A percentile compares a stretch with the other conserved stretches of the same genome.
Conservation (phyloP, 2,113 vertebrate genomes). For the Mionectes macconnelli region DNA sequence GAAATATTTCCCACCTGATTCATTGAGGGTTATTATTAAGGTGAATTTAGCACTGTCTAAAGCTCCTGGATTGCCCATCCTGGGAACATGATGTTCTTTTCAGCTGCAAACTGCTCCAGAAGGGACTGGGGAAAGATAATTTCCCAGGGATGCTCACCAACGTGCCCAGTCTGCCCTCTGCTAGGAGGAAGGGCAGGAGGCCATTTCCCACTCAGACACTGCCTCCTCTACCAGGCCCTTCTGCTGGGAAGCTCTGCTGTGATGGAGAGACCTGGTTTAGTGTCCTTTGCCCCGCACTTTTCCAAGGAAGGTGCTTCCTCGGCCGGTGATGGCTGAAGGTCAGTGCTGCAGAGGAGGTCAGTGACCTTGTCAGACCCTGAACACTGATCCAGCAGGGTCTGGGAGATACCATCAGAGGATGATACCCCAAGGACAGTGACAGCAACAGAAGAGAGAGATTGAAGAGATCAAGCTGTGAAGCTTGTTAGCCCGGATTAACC, state of each 20-base stretch:
- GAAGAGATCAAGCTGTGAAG: neutral
- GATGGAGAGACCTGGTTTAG: neutral
- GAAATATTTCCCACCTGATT: constrained; percentile 13
- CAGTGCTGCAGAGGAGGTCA: neutral
- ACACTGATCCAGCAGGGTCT: neutral
- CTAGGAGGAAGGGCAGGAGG: neutral
- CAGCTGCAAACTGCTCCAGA: neutral
- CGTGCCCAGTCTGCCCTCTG: neutral
- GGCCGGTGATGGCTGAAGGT: neutral
- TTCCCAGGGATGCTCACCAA: neutral
- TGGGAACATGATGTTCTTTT: neutral
- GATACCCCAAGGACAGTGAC: neutral
- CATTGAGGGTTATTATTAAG: neutral
- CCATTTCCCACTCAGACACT: neutral
- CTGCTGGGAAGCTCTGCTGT: neutral
- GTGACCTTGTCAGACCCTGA: neutral
- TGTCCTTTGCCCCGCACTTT: neutral
- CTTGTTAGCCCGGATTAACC: neutral
- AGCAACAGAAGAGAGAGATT: neutral
- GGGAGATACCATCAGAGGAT: neutral
- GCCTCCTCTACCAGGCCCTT: neutral
- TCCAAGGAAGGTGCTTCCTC: neutral
- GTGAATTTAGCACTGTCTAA: neutral
- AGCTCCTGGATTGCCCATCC: neutral
- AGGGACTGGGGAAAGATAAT: neutral